Conservation (phyloP, 92 coral and sea anemone genomes). For the Actinostola sp. region DNA sequence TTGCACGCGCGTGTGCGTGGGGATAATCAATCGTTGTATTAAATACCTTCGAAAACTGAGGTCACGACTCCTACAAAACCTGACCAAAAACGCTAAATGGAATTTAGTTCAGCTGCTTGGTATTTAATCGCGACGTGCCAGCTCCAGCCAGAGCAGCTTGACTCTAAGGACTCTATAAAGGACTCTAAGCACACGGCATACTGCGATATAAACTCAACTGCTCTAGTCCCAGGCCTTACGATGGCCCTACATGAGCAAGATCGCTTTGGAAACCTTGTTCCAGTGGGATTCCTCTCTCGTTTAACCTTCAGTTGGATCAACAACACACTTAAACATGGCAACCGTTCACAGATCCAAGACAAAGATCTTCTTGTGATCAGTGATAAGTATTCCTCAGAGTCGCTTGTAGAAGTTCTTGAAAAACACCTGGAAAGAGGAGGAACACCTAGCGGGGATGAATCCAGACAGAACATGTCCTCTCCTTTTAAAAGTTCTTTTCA, state of each 20-base stretch:
- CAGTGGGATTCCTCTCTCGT: conserved; percentile 20
- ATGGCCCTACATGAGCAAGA: conserved; percentile 34
- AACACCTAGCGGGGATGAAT: neutral
- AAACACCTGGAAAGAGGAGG: conserved; percentile 24
- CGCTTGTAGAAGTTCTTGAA: conserved; percentile 16
- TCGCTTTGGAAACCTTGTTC: conserved; percentile 18
- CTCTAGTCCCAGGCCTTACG: neutral
- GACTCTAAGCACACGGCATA: too few relatives aligned
- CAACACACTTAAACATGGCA: conserved; percentile 29
- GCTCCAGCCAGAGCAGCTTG: too few relatives aligned
- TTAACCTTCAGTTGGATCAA: conserved; percentile 33
- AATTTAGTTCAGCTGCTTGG: too few relatives aligned
- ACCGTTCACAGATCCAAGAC: conserved; percentile 31
- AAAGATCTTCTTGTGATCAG: conserved; percentile 23
- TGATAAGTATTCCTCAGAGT: conserved; percentile 22
- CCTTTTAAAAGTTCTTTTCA: conserved; percentile 23
- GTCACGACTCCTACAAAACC: too few relatives aligned
- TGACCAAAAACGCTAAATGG: too few relatives aligned
- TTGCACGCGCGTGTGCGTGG: too few relatives aligned
- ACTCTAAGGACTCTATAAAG: too few relatives aligned
- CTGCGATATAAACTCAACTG: too few relatives aligned
- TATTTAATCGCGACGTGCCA: too few relatives aligned
- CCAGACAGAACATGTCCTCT: conserved; percentile 4
- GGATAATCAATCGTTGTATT: too few relatives aligned
- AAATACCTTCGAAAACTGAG: too few relatives aligned